Evolutionary conservation across 2,888 invertebrate genomes (phyloP), one percentile per base, ranked within the genome.

Genomic region (Ceriagrion tenellum): DNA sequence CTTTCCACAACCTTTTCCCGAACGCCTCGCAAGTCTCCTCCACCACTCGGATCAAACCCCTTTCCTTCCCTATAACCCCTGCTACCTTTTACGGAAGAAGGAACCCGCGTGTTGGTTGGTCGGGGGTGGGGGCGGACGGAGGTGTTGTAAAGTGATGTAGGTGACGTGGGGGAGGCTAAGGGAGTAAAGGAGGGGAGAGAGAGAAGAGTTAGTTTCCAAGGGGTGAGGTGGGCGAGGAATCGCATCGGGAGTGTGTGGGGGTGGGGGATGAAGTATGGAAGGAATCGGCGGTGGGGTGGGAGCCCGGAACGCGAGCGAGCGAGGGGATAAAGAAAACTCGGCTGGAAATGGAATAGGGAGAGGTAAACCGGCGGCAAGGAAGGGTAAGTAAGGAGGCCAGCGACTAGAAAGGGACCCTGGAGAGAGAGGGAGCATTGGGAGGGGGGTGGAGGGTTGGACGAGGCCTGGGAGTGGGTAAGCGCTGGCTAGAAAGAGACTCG

Each of bases 81-180:
- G 12, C 81, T 13, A 81, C 81, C 35, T 81, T 81, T 81, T 81
- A 81, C 81, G 35, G 81, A 81, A 81, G 81, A 35, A 81, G 81
- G 81, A 81, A 35, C 81, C 81, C 30, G 81, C 23, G 81, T 81
- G 81, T 30, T 81, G 47, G 47, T 47, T 47, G 47, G 47, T 47
- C 13, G 59, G 59, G n/a, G 20, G 69, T 69, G 2, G 81, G 81
- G 12, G 81, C 30, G 35, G 81, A 23, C 81, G 81, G n/a, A 26
- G 81, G 81, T 35, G 81, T 81, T 81, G 81, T 81, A 81, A 81
- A 81, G 81, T 81, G 81, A 81, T 81, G 81, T 81, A 81, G 81
- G 81, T 81, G 81, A 35, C 81, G 16, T 35, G 89, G 35, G 23
- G 55, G n/a, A 18, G 16, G 55, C 23, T 6, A 55, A 26, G 55